Evolutionary conservation across 2,797 vertebrate species (phyloP), one percentile per base, ranked within the genome.

Genomic region (Paguma larvata): DNA sequence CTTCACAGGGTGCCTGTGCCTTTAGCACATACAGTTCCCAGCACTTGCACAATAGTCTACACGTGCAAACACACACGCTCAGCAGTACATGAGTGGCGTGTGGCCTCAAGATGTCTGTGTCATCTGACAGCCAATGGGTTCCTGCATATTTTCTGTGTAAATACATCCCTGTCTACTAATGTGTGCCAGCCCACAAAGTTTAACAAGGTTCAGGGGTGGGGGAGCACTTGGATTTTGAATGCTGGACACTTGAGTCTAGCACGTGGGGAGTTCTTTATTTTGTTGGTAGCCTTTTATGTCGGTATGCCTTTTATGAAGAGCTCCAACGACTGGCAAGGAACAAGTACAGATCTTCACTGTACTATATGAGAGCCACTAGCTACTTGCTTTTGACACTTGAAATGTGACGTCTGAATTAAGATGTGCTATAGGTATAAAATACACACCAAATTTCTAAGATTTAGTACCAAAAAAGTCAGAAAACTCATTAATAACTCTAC

Each of bases 101-200:
- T 53, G 79, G 70, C 41, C 79, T 94, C 77, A 48, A 59, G 72
- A 85, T 67, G 53, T 59, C 65, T 41, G n/a, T 82, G 82, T 68
- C 67, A 62, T 19, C 67, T 0, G 10, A 34, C 16, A 23, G 27
- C 34, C 56, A 63, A 2, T 2, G 25, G 32, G 38, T 51, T 63
- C 87, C n/a, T 82, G 34, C 5, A 0, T 8, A 4, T 82, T 46
- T 68, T n/a, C 53, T 56, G 8, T n/a, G 25, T 41, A 56, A 72
- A 38, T 9, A 15, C 3, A 46, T 41, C 87, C 44, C 65, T 21
- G 41, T 10, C 67, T 82, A n/a, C 3, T 23, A 65, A 18, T 5
- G 10, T 48, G 30, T 30, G 13, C 67, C 4, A 48, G 27, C 56
- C 65, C 89, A 56, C 23, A 56, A 59, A 13, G 8, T 23, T 87